Evolutionary conservation across 2,797 vertebrate genomes (phyloP), one percentile per base, ranked within the genome.

Genomic region (Bradypodion ventrale): DNA sequence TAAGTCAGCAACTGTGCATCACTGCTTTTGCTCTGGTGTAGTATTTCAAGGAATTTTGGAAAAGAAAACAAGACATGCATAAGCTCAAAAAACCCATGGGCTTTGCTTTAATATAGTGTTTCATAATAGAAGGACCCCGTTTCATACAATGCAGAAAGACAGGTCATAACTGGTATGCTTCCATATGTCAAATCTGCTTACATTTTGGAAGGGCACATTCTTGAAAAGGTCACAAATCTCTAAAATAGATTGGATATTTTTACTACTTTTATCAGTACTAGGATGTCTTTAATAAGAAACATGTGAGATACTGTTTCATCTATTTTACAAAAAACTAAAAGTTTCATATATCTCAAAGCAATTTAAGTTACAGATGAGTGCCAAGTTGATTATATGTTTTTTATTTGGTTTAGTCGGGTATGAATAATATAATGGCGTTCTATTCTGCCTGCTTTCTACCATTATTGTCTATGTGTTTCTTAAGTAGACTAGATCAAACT

Each of bases 71-170:
- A 75, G 77, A 89, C 27, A 42, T n/a, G 56, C 5, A 2, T 84
- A 87, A 91, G 75, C 59, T 44, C 46, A 21, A 7, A 27, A 9
- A 59, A 37, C 42, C 87, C 70, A 75, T 70, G 85, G 42, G 75
- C 4, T 75, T 82, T 85, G 27, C 79, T 74, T 79, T 85, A 91
- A 46, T 75, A 83, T 73, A 82, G 89, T 83, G 59, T 77, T 70
- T 85, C 85, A 42, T 78, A 23, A 42, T 70, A 83, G 35, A 80
- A 80, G 32, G 27, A 40, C 60, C n/a, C 23, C 78, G 68, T 75
- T 44, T 8, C 76, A 66, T 89, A 49, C 32, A 19, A 32, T 44
- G 52, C 40, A 21, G 69, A 32, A 9, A 42, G 25, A 70, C 25
- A 7, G 40, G 46, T 44, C 81, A 86, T 81, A 81, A 78, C 90